phyloP scores from a whole-genome alignment of 2,797 vertebrate genomes.

The Thaleichthys pacificus region DNA sequence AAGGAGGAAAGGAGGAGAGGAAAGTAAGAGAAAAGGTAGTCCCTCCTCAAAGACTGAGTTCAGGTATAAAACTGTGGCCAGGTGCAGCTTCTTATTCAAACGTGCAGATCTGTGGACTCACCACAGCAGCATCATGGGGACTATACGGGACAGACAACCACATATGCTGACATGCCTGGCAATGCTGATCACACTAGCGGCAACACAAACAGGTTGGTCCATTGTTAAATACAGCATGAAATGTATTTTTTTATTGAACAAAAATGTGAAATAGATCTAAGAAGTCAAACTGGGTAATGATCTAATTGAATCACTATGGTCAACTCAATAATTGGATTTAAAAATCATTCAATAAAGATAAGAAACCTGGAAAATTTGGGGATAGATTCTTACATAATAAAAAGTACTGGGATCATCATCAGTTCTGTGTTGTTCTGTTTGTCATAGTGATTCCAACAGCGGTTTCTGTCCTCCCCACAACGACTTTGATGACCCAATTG shows the following conservation, averaged over 20 bases:
- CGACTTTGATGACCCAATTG: constrained; percentile 9
- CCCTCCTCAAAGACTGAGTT: constrained; percentile 42
- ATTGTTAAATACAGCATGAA: background rate
- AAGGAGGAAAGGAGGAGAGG: background rate
- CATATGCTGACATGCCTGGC: constrained; percentile 49
- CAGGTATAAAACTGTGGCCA: constrained; percentile 48
- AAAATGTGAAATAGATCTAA: background rate
- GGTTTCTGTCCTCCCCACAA: constrained; percentile 31
- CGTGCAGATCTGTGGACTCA: constrained; percentile 31
- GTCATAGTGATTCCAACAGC: constrained; percentile 1
- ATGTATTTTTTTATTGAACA: background rate
- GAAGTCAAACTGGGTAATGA: background rate
- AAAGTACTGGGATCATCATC: too few species aligned
- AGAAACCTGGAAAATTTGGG: too few species aligned
- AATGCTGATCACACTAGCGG: constrained; percentile 40
- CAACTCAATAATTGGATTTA: too few species aligned
- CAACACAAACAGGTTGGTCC: constrained; percentile 60
- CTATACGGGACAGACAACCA: constrained; percentile 25
- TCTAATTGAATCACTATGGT: too few species aligned
- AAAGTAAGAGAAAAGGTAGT: background rate
- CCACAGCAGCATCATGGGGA: constrained; percentile 63
- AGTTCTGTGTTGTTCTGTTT: background rate
- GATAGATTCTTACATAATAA: too few species aligned
- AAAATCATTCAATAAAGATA: too few species aligned
- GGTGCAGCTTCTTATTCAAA: constrained; percentile 38